Conservation (phyloP, 2,113 vertebrate species). For the Microcebus lehilahytsara region DNA sequence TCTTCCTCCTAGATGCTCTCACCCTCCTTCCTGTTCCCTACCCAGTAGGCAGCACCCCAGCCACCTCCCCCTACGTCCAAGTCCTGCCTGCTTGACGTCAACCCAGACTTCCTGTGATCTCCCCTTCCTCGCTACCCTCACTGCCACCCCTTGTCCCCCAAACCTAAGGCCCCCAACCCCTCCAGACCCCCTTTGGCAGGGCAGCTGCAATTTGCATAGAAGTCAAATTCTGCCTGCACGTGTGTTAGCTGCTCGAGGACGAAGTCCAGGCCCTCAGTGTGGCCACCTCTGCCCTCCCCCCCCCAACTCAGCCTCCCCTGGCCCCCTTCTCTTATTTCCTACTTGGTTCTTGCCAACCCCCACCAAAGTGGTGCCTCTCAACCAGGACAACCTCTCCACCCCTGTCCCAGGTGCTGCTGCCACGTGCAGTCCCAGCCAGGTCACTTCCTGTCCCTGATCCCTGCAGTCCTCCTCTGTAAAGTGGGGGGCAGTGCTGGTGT, state of each 20-base stretch:
- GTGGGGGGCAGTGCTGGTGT: rapidly evolving
- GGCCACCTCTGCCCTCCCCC: not conserved
- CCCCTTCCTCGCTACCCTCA: rapidly evolving
- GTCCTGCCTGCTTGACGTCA: not conserved
- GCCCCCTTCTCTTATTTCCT: not conserved
- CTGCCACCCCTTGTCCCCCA: not conserved
- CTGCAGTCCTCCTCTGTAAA: not conserved
- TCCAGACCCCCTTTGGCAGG: not conserved
- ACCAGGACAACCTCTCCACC: not conserved
- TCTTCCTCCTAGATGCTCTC: not conserved
- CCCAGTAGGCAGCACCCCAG: not conserved
- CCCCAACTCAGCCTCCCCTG: not conserved
- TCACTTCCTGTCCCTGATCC: not conserved
- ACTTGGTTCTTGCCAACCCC: not conserved
- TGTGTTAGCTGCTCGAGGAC: not conserved
- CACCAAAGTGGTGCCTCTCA: not conserved
- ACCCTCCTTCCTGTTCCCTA: not conserved
- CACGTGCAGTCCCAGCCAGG: not conserved
- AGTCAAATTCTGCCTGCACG: not conserved
- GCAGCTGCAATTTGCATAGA: not conserved
- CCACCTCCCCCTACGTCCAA: not conserved
- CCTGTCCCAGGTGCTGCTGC: not conserved
- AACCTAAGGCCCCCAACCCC: not conserved
- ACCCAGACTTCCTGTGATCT: not conserved
- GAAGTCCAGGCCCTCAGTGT: not conserved